These are phyloP conservation scores for Myotis brandtii DNA, from an alignment of 2,113 vertebrate genomes.

Conservation along the genomic window DNA sequence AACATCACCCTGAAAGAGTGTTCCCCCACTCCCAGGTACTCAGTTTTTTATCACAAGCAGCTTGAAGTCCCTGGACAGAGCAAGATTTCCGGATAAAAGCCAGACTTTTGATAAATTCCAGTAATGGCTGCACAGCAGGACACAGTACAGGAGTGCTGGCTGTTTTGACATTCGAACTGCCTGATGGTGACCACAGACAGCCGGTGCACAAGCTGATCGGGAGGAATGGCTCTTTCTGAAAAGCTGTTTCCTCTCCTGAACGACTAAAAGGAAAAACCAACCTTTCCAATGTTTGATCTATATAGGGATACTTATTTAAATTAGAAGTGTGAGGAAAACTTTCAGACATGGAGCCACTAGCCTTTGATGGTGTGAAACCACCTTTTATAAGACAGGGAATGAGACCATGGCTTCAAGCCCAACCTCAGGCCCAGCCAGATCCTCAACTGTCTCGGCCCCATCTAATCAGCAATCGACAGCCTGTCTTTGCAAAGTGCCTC, in stretches of 20 bases:
- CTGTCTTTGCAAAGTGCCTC: not conserved
- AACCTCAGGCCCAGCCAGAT: not conserved
- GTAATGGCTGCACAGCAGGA: not conserved
- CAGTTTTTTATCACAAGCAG: slow-evolving; percentile 41
- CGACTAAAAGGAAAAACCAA: slow-evolving; percentile 2
- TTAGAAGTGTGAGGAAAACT: slow-evolving; percentile 16
- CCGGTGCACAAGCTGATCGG: not conserved
- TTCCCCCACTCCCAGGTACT: not conserved
- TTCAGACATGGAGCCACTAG: slow-evolving; percentile 34
- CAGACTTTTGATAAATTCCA: slow-evolving; percentile 54
- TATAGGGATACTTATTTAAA: not conserved
- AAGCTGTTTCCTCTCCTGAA: slow-evolving; percentile 56
- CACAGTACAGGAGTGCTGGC: not conserved
- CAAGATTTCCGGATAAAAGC: not conserved
- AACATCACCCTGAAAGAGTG: not conserved
- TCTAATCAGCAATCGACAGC: not conserved
- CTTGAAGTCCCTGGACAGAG: slow-evolving; percentile 10
- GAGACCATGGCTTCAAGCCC: not conserved
- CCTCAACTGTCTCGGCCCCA: not conserved
- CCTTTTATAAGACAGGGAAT: not conserved
- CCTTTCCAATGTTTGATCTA: slow-evolving; percentile 51
- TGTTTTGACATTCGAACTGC: not conserved
- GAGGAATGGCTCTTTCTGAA: slow-evolving; percentile 35
- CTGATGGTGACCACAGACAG: not conserved
- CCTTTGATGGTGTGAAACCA: slow-evolving; percentile 20